Evolutionary conservation across 2,888 invertebrate species (phyloP).

Genomic region (Cinara cedri): DNA sequence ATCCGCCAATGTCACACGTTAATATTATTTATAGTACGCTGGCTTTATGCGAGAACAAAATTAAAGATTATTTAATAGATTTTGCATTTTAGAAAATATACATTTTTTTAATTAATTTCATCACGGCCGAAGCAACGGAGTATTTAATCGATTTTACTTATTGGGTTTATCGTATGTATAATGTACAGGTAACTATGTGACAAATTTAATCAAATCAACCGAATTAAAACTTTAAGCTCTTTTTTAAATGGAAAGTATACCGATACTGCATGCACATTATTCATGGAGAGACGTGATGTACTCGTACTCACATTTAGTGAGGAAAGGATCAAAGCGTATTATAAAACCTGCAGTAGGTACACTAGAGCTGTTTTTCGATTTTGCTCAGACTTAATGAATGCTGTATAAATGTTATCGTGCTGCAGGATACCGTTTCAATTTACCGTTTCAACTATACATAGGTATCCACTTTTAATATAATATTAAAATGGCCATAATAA

Average conservation of each 20-base stretch:
- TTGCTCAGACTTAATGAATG: not conserved
- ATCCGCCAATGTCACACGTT: no score
- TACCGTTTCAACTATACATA: not conserved
- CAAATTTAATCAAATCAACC: not conserved
- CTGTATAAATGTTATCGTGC: not conserved
- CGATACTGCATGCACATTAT: not conserved
- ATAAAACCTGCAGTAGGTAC: not conserved
- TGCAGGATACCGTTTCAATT: not conserved
- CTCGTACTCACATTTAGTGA: constrained; percentile 3
- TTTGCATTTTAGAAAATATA: no score
- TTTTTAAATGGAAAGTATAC: constrained; percentile 1
- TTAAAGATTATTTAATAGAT: no score
- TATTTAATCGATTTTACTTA: not conserved
- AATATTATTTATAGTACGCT: no score
- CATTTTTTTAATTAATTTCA: no score
- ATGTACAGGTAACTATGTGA: not conserved
- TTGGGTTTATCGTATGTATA: no score
- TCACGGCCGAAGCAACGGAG: no score
- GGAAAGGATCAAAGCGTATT: not conserved
- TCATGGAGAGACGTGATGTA: not conserved
- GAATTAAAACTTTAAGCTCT: constrained; percentile 6
- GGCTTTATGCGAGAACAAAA: no score
- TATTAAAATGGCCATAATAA: no score
- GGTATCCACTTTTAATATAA: not conserved
- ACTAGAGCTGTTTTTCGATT: not conserved